Evolutionary conservation across 37 sponge, comb jelly and placozoan genomes (phyloP).

Genomic region (Theonella swinhoei): DNA sequence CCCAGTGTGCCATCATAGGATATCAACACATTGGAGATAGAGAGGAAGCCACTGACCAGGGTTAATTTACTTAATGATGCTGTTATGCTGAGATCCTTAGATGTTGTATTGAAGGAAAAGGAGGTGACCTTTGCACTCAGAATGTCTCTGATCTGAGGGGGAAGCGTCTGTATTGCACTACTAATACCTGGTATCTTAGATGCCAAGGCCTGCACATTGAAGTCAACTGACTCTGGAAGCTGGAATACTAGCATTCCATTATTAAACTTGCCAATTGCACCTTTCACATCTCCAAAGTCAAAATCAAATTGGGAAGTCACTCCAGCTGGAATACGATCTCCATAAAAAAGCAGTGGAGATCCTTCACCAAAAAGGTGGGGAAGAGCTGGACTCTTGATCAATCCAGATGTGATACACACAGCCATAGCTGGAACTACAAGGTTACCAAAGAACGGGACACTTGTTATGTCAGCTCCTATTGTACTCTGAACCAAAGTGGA

Average conservation of each 20-base stretch:
- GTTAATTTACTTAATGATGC: not conserved
- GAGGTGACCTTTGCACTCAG: not conserved
- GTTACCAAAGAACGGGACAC: not conserved
- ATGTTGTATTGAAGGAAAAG: not conserved
- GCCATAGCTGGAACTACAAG: not conserved
- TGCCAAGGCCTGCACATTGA: not conserved
- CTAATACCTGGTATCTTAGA: not conserved
- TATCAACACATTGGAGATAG: not conserved
- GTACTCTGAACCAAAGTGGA: not conserved
- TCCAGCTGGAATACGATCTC: not conserved
- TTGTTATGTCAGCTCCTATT: not conserved
- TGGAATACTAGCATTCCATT: not conserved
- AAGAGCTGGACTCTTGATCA: not conserved
- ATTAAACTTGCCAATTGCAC: not conserved
- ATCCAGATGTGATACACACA: not conserved
- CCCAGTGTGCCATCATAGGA: not conserved
- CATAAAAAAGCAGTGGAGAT: not conserved
- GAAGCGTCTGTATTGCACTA: not conserved
- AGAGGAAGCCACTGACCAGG: not conserved
- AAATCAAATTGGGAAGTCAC: not conserved
- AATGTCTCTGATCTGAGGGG: not conserved
- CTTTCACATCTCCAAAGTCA: not conserved
- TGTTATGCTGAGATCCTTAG: not conserved
- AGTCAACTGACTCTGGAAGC: not conserved
- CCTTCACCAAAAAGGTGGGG: not conserved